Base-by-base conservation (phyloP, 1,140 invertebrate genomes). In the Lordiphosa mommai region DNA sequence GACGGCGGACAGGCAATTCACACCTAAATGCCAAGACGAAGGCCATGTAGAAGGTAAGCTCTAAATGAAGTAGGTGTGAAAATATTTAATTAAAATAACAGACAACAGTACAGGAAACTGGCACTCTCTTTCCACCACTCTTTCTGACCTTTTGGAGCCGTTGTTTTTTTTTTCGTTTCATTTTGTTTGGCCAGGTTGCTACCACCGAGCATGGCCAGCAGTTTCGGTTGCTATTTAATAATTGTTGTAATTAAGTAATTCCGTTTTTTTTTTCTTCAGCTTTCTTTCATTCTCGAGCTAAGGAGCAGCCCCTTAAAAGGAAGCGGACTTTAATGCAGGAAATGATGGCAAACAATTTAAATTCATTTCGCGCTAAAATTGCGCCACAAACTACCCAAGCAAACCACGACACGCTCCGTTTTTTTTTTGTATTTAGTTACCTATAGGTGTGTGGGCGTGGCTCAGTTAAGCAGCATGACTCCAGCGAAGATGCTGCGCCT, bases 1-100 rank as follows among this genome's bases (percentile, higher is more conserved):
- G 36, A 8, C 8, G 34, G 2, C n/a, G 29, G 52, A 77, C 77
- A 65, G 77, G 77, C 72, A 82, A 84, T 82, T 84, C 68, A 84
- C 77, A 77, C 71, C 77, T 72, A 72, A 49, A 80, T 66, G 52
- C 47, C 51, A 50, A 66, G 50, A 60, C 32, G 47, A 37, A 52
- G 16, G 20, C 46, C 20, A 23, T 23, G 27, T 8, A 30, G 8
- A 34, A 10, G 36, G 12, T 1, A 23, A 27, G 33, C 47, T 51
- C 43, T 43, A 58, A 69, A 73, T 70, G 64, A 71, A 68, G 61
- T 80, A 88, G 77, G 86, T 87, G 84, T 80, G 71, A 86, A 86
- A 69, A 74, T 88, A 86, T 87, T 84, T 87, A 87, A 87, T 87
- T 87, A 87, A 87, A 84, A 84, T 84, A 84, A 68, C 77, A 77